Base-by-base conservation (phyloP, 2,888 invertebrate genomes). In the Chalcosyrphus nemorum region DNA sequence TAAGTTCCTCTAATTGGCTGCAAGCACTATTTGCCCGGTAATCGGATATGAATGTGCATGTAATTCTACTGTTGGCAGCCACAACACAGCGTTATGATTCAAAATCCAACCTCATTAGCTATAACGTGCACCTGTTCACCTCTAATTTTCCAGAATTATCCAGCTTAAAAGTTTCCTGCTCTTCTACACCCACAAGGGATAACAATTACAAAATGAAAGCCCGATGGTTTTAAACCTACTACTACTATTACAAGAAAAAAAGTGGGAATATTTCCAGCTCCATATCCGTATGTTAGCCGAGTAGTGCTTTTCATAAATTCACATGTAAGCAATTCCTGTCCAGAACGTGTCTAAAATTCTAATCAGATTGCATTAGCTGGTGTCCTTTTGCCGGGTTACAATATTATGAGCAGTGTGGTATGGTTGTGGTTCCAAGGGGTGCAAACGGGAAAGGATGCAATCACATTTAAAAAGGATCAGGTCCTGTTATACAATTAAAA, bases 341-440 rank as follows among this genome's bases (percentile, higher is more conserved):
- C 59, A 54, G 70, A 45, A 85, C 84, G 84, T 85, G 84, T 71
- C 65, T 75, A 85, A 85, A 85, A 81, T 85, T 65, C 70, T 70
- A 81, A 85, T 75, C 84, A 78, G 59, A 85, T 75, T 80, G 70
- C 84, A 85, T 85, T 81, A 80, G 75, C 65, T 70, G 4, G 21
- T 68, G 68, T 61, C 77, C 72, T 57, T n/a, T 63, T 61, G 54
- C 43, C n/a, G 59, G 57, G 32, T 21, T 57, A 59, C 41, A 41
- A 45, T 32, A 43, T 76, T 76, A 81, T 50, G 70, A 61, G 47
- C 56, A n/a, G n/a, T 70, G 50, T 50, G 56, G 47, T 24, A 24
- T 4, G n/a, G 24, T 29, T 1, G 52, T 68, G 59, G 38, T 66
- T 71, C 32, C 21, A 15, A 32, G 32, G 59, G 54, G 68, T 54